A percentile compares a stretch with the other conserved stretches of the same genome.
phyloP scores from a whole-genome alignment of 2,113 vertebrate species.

The Alligator mississippiensis region DNA sequence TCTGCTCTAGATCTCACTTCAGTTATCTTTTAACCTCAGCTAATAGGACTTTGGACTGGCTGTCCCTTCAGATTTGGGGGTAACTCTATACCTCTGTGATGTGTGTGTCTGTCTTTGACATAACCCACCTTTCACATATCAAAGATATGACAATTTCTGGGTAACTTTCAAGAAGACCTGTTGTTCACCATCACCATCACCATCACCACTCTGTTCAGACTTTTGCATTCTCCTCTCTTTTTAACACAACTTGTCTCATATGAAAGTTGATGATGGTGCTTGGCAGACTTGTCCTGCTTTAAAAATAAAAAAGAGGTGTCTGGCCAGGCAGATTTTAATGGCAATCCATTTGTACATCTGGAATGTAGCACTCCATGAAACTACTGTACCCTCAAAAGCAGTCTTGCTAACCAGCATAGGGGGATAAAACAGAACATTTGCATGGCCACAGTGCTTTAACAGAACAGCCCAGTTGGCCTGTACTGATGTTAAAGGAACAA shows the following conservation, averaged over 20 bases:
- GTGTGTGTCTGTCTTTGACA: not conserved
- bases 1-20: not conserved
- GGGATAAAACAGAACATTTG: not conserved
- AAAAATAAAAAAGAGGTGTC: not conserved
- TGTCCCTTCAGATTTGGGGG: not conserved
- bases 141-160: not conserved
- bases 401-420: slow-evolving; percentile 1
- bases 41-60: not conserved
- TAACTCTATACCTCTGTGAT: not conserved
- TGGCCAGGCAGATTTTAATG: slow-evolving; percentile 10
- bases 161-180: not conserved
- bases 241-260: slow-evolving; percentile 9
- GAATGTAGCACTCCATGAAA: slow-evolving; percentile 4
- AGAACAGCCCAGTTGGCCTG: not conserved
- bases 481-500: slow-evolving; percentile 49
- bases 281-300: slow-evolving; percentile 40
- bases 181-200: not conserved
- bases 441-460: not conserved
- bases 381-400: not conserved
- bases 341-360: not conserved
- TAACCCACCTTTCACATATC: not conserved
- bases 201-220: not conserved
- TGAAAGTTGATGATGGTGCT: slow-evolving; percentile 29
- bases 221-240: not conserved
- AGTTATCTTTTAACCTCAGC: fast-evolving